phyloP scores from a whole-genome alignment of 2,888 invertebrate genomes.

The Biston betularia region DNA sequence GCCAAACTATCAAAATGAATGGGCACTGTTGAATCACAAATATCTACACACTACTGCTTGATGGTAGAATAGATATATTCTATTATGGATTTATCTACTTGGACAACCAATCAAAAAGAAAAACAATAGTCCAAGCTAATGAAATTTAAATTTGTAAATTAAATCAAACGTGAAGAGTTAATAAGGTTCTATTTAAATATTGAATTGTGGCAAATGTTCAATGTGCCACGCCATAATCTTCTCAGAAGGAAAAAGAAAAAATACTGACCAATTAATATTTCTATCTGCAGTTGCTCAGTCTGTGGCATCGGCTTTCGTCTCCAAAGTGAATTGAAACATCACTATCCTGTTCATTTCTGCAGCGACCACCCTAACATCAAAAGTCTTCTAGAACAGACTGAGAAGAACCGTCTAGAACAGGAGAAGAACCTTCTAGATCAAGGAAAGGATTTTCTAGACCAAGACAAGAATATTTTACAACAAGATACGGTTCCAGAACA shows the following conservation, averaged over 20 bases:
- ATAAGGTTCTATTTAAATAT: too few species aligned
- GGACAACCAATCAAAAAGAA: too few species aligned
- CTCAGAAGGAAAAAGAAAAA: neutral
- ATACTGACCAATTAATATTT: neutral
- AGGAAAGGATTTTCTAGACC: constrained; percentile 1
- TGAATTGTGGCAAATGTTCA: too few species aligned
- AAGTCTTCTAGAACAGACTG: constrained; percentile 24
- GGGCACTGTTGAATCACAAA: too few species aligned
- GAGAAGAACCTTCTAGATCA: constrained; percentile 29
- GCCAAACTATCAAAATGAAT: too few species aligned
- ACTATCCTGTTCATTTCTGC: constrained; percentile 77
- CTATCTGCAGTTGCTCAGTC: constrained; percentile 71
- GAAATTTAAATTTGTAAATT: too few species aligned
- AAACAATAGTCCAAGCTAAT: too few species aligned
- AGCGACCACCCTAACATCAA: constrained; percentile 48
- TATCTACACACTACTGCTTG: too few species aligned
- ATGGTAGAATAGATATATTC: too few species aligned
- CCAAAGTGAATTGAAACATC: constrained; percentile 73
- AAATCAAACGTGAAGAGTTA: too few species aligned
- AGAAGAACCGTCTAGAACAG: constrained; percentile 7
- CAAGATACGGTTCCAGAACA: constrained; percentile 1
- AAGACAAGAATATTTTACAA: constrained; percentile 12
- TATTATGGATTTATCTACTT: too few species aligned
- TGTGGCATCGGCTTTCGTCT: constrained; percentile 74
- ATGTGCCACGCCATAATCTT: neutral